Evolutionary conservation across 2,797 vertebrate species (phyloP).

Genomic region (Acropternis orthonyx): DNA sequence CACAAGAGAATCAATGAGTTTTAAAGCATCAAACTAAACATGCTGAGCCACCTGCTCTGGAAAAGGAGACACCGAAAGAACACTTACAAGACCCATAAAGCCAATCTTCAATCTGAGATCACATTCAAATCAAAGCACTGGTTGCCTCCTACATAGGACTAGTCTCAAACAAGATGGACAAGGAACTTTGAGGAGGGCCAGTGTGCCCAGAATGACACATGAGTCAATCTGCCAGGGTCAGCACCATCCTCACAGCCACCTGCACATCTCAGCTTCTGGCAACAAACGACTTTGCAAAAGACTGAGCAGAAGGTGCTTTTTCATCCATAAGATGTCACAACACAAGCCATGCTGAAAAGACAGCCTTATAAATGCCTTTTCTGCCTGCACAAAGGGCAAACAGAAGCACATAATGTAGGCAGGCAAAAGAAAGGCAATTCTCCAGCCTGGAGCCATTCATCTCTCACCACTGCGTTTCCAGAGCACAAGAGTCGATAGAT

Average conservation of each 20-base stretch:
- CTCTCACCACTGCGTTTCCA: not conserved
- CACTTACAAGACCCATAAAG: not conserved
- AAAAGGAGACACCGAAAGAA: not conserved
- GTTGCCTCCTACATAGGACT: not conserved
- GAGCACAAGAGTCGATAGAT: fast-evolving
- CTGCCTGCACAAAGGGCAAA: not conserved
- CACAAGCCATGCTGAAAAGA: not conserved
- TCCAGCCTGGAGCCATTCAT: not conserved
- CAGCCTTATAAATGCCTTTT: not conserved
- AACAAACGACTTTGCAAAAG: not conserved
- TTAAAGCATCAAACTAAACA: not conserved
- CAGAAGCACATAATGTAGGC: not conserved
- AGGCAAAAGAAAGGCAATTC: not conserved
- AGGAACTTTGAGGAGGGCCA: not conserved
- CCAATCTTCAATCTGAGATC: not conserved
- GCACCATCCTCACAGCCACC: not conserved
- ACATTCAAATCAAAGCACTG: not conserved
- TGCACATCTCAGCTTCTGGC: not conserved
- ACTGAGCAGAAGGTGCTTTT: not conserved
- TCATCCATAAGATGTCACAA: not conserved
- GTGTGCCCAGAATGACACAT: fast-evolving
- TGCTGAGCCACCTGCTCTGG: not conserved
- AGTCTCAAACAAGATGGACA: not conserved
- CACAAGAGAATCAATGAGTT: not conserved
- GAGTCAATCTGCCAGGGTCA: not conserved